Conservation (phyloP, 2,113 vertebrate species). For the Herpetotheres cachinnans region DNA sequence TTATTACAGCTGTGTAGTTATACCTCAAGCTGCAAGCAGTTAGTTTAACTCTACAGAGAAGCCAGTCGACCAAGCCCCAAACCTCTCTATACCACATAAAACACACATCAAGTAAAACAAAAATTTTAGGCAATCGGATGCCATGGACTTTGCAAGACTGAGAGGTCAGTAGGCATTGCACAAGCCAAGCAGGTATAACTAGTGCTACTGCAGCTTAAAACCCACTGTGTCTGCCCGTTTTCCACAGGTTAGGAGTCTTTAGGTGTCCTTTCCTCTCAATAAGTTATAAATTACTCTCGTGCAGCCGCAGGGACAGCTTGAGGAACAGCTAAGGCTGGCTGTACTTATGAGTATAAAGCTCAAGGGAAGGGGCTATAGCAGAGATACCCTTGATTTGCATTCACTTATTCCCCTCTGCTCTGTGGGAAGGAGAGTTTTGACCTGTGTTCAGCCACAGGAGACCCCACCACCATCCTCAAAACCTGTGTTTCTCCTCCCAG, state of each 20-base stretch:
- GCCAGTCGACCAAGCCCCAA: background rate
- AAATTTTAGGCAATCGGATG: background rate
- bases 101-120: background rate
- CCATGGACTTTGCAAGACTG: background rate
- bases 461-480: background rate
- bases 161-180: background rate
- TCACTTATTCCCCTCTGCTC: background rate
- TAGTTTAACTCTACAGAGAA: background rate
- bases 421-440: background rate
- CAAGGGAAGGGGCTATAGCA: background rate
- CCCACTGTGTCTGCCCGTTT: background rate
- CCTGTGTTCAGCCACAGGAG: background rate
- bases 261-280: background rate
- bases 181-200: background rate
- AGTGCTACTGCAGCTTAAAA: background rate
- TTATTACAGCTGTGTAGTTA: background rate
- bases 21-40: background rate
- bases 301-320: background rate
- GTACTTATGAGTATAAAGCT: background rate
- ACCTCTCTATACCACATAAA: background rate
- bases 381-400: background rate
- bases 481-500: background rate
- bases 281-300: background rate
- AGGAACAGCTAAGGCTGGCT: background rate
- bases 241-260: background rate